Base-by-base conservation (phyloP, 2,888 invertebrate species). In the Zygothrica quintamaculata region DNA sequence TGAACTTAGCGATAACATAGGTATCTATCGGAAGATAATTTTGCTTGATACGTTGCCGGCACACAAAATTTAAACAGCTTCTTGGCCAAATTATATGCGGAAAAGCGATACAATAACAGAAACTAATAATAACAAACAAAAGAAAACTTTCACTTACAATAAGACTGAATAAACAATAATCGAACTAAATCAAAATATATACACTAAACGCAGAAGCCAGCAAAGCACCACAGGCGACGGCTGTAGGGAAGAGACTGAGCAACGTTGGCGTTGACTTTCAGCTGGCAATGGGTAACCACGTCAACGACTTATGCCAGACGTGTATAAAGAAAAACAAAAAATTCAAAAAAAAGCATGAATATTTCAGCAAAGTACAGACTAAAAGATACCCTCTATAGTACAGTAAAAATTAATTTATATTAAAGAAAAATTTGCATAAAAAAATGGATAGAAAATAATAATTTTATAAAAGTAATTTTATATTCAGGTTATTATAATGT, bases 111-210 rank as follows among this genome's bases (percentile, higher is more conserved):
- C 15, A 40, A 22, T 5, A 60, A 48, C 15, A 61, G 46, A 29
- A 60, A 53, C 31, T 34, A 56, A 42, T 57, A 31, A 13, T 50
- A 37, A 61, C 7, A 29, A n/a, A 60, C 50, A 58, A 39, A 59
- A 31, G 16, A 53, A 37, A 61, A 79, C 73, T 80, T 75, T 79
- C 79, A 82, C 80, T 80, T 80, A 80, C 80, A 70, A 9, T 29
- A 29, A 29, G 9, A 40, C 39, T 33, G 26, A 50, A 34, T 39
- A 43, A 57, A 50, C 56, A 62, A 65, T 57, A 61, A 72, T 22
- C 39, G 55, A 29, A 60, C 60, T 64, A 79, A 77, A 75, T 65
- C 70, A 59, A 76, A 74, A 57, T 67, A 51, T 68, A 60, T 12
- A 22, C 34, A 47, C 12, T 29, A 37, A 46, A 31, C 12, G 9